Evolutionary conservation across 2,797 vertebrate genomes (phyloP), one percentile per base, ranked within the genome.

Genomic region (Melanitta fusca): DNA sequence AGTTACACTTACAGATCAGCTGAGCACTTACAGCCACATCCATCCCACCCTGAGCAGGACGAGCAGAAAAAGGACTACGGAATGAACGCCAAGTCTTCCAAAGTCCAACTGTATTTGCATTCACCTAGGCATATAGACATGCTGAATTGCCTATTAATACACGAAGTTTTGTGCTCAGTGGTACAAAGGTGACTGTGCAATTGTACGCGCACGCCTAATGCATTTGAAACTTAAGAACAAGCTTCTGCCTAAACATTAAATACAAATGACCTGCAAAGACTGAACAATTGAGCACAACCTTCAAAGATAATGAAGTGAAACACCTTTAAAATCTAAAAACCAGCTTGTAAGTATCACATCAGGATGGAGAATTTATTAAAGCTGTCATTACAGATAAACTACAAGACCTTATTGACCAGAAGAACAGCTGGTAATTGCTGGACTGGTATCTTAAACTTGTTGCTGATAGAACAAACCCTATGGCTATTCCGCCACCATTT

Each of bases 81-180:
- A 60, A 87, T n/a, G 24, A 13, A 39, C 15, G 12, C 6, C 3
- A 58, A 78, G 32, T 34, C 53, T 96, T 92, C 88, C 80, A 81
- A 95, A 96, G 89, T 88, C 72, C 93, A 96, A 28, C 39, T 69
- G 13, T 34, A 94, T 83, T 83, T 78, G 69, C 49, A 80, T 62
- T 91, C 74, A 89, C 47, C 22, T 20, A 27, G 36, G n/a, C 83
- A 85, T 79, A 85, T 2, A 65, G 65, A 41, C 30, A 41, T 34
- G 41, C n/a, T 84, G 77, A 73, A 93, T 5, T 88, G 62, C 62
- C 84, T 72, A 4, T 25, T 91, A n/a, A 51, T 0, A 45, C 43
- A 60, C 9, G 2, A 73, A 88, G 25, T 8, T 84, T 60, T 79
- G 83, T 32, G 80, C 16, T 53, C 3, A 0, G 8, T 18, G 72